Conservation (phyloP, 2,888 invertebrate species). For the Mimumesa dahlbomi region DNA sequence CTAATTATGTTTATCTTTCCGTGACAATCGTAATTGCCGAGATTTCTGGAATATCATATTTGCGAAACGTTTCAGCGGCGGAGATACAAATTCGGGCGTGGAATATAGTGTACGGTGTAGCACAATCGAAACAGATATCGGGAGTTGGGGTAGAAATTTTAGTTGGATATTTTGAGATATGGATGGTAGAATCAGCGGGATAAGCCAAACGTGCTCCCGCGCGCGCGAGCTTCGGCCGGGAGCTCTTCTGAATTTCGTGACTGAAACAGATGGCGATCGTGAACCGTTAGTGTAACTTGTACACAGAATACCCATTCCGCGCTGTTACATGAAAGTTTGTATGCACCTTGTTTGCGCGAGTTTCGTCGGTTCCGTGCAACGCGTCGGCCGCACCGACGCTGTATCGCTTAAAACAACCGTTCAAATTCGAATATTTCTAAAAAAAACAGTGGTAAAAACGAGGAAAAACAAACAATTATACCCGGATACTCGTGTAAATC, state of each 20-base stretch:
- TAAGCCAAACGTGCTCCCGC: slow-evolving; percentile 12
- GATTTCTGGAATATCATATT: no score
- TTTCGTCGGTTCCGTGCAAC: not conserved
- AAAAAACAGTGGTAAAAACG: no score
- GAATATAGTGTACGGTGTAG: no score
- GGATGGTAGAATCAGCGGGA: not conserved
- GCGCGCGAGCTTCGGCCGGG: no score
- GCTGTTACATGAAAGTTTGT: slow-evolving; percentile 4
- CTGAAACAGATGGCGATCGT: slow-evolving; percentile 33
- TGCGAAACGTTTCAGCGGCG: no score
- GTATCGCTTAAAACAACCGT: no score
- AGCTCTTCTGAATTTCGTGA: slow-evolving; percentile 21
- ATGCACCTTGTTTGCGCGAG: not conserved
- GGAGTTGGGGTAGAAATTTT: slow-evolving; percentile 13
- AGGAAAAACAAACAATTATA: not conserved
- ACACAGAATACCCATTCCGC: slow-evolving; percentile 18
- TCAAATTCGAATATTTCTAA: no score
- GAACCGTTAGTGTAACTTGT: slow-evolving; percentile 4
- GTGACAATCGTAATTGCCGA: no score
- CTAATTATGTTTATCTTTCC: no score
- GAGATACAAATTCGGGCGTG: no score
- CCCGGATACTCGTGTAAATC: not conserved
- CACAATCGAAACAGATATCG: not conserved
- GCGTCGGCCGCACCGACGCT: not conserved
- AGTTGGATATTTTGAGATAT: slow-evolving; percentile 31